Evolutionary conservation across 2,888 invertebrate genomes (phyloP).

Genomic region (Morinoia aosen): DNA sequence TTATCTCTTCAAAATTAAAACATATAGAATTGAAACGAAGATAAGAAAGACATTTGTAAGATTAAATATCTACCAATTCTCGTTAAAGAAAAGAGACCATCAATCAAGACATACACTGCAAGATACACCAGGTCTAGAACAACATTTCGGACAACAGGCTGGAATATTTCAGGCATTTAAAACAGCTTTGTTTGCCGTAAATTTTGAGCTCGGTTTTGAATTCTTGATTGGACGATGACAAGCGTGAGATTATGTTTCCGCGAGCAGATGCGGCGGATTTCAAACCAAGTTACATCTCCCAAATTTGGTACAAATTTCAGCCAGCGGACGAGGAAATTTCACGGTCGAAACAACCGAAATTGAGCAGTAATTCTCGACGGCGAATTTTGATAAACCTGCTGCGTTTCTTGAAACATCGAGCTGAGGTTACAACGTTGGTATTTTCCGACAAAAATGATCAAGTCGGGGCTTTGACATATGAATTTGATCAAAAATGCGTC

Average conservation of each 20-base stretch:
- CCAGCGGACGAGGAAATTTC: not conserved
- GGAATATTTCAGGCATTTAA: not conserved
- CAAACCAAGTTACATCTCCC: not conserved
- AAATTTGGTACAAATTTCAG: not conserved
- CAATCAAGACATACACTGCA: not conserved
- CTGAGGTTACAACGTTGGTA: too few species aligned
- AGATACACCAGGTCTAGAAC: not conserved
- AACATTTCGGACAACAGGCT: not conserved
- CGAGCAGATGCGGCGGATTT: not conserved
- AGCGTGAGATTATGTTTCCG: constrained; percentile 19
- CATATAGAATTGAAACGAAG: too few species aligned
- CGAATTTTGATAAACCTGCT: not conserved
- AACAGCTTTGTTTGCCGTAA: not conserved
- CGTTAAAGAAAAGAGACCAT: not conserved
- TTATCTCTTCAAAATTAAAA: too few species aligned
- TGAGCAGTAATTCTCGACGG: not conserved
- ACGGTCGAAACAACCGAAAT: not conserved
- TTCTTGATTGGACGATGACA: constrained; percentile 34
- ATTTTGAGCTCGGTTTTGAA: not conserved
- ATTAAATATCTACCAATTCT: not conserved
- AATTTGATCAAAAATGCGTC: too few species aligned
- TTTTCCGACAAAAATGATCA: too few species aligned
- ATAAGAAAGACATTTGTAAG: too few species aligned
- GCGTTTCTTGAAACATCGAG: too few species aligned
- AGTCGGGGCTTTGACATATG: too few species aligned